Base-by-base conservation (phyloP, 2,113 vertebrate species). In the Antechinus stuartii region DNA sequence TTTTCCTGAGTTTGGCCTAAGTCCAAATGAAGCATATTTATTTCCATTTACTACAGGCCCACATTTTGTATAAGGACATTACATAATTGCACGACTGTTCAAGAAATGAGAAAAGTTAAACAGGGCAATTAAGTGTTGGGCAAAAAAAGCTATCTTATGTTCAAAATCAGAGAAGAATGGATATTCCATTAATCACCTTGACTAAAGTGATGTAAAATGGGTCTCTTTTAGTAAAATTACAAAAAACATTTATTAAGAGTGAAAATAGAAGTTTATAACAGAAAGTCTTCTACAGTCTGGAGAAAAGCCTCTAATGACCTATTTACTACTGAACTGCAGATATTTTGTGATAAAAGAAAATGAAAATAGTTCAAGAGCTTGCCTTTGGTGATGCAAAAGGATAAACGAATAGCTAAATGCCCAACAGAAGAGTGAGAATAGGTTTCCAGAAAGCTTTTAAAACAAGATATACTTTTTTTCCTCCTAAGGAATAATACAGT, bases 291-390 rank as follows among this genome's bases (percentile, higher is more conserved):
- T 27, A 2, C 0, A 24, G 47, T 56, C 24, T 42, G 91, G 76
- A 46, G 35, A 54, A 42, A 24, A 68, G 1, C 14, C 42, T 90
- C 53, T 27, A n/a, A 35, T 95, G 95, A 98, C 97, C 98, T 92
- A 97, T 54, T 98, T 95, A 93, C 1, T n/a, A 8, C 42, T 0
- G 0, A 94, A 92, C 89, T 95, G 94, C 26, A 12, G 46, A 57
- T 0, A 0, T 90, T 90, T 96, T 92, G 68, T 96, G 96, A 97
- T 56, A 89, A 97, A 92, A 96, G 42, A 2, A 22, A 90, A 92
- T 96, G 97, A 98, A 97, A 97, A 93, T 89, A 53, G 91, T 2
- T 0, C 42, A 91, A 93, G 35, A 35, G 19, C 93, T 27, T 0
- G 0, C 52, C 14, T 0, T n/a, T 19, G n/a, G 84, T 96, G 53